Evolutionary conservation across 2,888 invertebrate species (phyloP).

Genomic region (Pantelozetes paolii): DNA sequence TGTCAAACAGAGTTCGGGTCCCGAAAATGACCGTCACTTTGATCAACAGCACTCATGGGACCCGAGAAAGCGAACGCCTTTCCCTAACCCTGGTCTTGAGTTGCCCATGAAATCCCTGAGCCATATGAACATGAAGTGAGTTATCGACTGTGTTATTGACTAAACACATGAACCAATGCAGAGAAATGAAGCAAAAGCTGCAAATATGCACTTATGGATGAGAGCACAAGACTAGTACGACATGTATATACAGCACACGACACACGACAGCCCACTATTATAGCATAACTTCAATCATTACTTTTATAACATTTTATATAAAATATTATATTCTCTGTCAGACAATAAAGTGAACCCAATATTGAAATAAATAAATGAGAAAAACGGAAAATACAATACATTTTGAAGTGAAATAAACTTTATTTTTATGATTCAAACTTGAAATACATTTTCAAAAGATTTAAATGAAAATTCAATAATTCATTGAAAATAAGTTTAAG

Average conservation of each 20-base stretch:
- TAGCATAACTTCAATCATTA: conserved; percentile 8
- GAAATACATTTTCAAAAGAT: not conserved
- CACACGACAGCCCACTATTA: not conserved
- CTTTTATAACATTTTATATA: conserved; percentile 12
- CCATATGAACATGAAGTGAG: conserved; percentile 33
- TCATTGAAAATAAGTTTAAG: not conserved
- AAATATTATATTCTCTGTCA: conserved; percentile 5
- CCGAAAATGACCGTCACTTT: conserved; percentile 31
- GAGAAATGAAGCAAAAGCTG: conserved; percentile 29
- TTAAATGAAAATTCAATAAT: not conserved
- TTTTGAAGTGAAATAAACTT: conserved; percentile 3
- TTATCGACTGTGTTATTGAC: conserved; percentile 36
- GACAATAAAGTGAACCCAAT: not conserved
- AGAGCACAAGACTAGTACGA: not conserved
- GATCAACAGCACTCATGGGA: conserved; percentile 35
- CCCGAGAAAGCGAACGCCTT: conserved; percentile 3
- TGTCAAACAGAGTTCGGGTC: conserved; percentile 23
- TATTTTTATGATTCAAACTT: not conserved
- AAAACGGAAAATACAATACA: not conserved
- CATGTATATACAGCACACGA: not conserved
- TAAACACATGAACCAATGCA: conserved; percentile 9
- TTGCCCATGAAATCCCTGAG: not conserved
- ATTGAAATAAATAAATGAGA: not conserved
- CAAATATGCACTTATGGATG: conserved; percentile 17
- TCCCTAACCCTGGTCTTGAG: conserved; percentile 10